These are phyloP conservation scores for Strigamia crassipes DNA, from an alignment of 2,888 invertebrate species.

Conservation along the genomic window DNA sequence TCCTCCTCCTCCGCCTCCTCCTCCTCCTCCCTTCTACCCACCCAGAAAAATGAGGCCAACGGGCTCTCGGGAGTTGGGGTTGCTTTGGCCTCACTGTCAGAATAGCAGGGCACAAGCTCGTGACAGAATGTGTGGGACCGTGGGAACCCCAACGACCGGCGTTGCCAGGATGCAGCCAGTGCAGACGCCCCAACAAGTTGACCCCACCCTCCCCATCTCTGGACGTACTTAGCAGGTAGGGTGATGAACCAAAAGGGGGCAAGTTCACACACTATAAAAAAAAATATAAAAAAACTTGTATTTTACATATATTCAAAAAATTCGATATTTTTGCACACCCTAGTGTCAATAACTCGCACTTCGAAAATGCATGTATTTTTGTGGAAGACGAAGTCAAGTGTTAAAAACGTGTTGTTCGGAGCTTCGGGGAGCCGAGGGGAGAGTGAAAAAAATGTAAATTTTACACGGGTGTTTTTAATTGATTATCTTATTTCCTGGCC, in stretches of 20 bases:
- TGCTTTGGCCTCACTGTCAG: constrained; percentile 32
- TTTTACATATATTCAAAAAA: background rate
- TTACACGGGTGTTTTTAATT: constrained; percentile 23
- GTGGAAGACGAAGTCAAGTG: background rate
- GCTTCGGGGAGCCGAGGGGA: too few relatives aligned
- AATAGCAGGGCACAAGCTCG: constrained; percentile 36
- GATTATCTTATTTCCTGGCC: constrained; percentile 42
- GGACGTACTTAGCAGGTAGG: constrained; percentile 21
- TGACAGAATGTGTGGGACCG: constrained; percentile 47
- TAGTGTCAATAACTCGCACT: too few relatives aligned
- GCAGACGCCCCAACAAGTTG: constrained; percentile 40
- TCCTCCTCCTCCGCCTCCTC: background rate
- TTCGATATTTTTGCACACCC: too few relatives aligned
- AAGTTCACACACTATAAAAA: background rate
- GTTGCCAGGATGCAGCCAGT: constrained; percentile 45
- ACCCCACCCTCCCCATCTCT: constrained; percentile 36
- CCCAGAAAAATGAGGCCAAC: constrained; percentile 30
- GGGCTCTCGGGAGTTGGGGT: constrained; percentile 27
- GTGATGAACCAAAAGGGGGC: constrained; percentile 7
- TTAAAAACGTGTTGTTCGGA: background rate
- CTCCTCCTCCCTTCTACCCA: background rate
- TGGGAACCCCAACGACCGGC: constrained; percentile 46
- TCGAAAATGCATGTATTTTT: too few relatives aligned
- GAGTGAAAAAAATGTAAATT: constrained; percentile 25
- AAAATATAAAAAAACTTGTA: too few relatives aligned